phyloP scores from a whole-genome alignment of 1,140 invertebrate genomes.

The Sminthurinus signatus region DNA sequence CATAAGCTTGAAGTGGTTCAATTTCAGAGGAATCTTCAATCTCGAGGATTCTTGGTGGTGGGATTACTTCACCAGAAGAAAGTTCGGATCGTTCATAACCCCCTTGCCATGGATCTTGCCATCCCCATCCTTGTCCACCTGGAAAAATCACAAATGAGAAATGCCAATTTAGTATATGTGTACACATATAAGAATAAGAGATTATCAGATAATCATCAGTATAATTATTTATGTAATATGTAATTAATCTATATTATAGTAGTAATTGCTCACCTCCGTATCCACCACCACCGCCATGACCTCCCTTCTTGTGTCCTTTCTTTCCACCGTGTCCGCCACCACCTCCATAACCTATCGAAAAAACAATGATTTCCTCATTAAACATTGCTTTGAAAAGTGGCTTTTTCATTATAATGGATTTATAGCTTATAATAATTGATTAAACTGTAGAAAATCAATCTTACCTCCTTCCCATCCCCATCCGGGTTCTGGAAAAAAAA shows the following conservation, averaged over 20 bases:
- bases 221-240: no score
- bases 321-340: constrained; percentile 6
- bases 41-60: not conserved
- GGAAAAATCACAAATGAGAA: not conserved
- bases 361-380: no score
- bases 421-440: no score
- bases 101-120: constrained; percentile 12
- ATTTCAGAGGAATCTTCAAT: not conserved
- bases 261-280: constrained; percentile 3
- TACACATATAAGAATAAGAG: no score
- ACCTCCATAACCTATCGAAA: constrained; percentile 5
- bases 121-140: constrained; percentile 11
- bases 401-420: no score
- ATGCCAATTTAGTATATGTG: no score
- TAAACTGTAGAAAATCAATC: not conserved
- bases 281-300: constrained; percentile 3
- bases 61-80: not conserved
- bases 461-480: constrained; percentile 12
- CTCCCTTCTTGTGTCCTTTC: constrained; percentile 10
- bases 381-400: no score
- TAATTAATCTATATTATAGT: no score
- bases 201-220: no score
- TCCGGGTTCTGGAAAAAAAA: no score
- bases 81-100: constrained; percentile 5
- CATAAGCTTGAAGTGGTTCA: not conserved